Evolutionary conservation across 2,797 vertebrate genomes (phyloP), one percentile per base, ranked within the genome.

Genomic region (Anguilla megastoma): DNA sequence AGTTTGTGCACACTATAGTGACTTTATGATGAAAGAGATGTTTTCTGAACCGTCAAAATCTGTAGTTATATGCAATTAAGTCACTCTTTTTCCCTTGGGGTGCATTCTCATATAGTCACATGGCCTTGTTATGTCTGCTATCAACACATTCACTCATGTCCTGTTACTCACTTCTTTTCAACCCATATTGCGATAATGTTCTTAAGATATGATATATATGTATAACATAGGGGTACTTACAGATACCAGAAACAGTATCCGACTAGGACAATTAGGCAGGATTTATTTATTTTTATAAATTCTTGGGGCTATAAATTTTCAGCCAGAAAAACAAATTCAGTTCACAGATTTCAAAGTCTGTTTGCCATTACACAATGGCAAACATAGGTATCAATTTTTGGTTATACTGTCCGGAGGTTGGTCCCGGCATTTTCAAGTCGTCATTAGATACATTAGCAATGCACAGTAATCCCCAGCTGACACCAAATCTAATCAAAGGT

Each of bases 371-470:
- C 60, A 63, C 60, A 5, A 63, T 63, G 60, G 24, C 16, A 63
- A 24, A 63, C 21, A 21, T 63, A 63, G 71, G 12, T 33, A 12
- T 21, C 27, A 33, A 33, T 56, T 85, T 41, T 36, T 71, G 83
- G 86, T 86, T 14, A 36, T 87, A 76, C 85, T 63, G 86, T 90
- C 89, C 89, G 88, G 84, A 82, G 89, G 89, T 89, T 83, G 86
- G 86, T 21, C 79, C 76, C 82, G 86, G 86, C 85, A 60, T 50
- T 84, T 74, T 84, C 79, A 89, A 63, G 82, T 80, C 76, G 16
- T 85, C 86, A 87, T 91, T 87, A 27, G 88, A 88, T 89, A 88
- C 90, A 91, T 91, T 92, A 92, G 89, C 87, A 88, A 91, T 91
- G 90, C 88, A 88, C 80, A 88, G 89, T 87, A 89, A 90, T 92